A percentile compares a stretch with the other conserved stretches of the same genome.
Evolutionary conservation across 2,888 invertebrate species (phyloP).

Genomic region (Trissolcus brochymenae): DNA sequence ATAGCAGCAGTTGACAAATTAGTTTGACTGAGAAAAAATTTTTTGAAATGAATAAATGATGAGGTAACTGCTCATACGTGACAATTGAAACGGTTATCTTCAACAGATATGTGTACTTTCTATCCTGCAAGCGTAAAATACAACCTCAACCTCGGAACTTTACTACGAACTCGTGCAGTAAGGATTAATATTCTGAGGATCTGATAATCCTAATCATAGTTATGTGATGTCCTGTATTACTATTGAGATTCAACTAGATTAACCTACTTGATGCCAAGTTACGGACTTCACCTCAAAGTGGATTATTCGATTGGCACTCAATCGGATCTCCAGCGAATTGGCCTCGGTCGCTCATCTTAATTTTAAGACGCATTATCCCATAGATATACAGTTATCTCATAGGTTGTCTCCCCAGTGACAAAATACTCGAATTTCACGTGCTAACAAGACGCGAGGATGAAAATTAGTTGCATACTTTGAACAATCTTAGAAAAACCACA

Average conservation of each 20-base stretch:
- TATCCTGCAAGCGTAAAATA: background rate
- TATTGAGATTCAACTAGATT: constrained; percentile 52
- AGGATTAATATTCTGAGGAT: constrained; percentile 39
- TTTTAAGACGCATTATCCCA: constrained; percentile 35
- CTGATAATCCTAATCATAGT: constrained; percentile 49
- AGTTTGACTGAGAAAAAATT: too few relatives aligned
- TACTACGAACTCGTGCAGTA: constrained; percentile 5
- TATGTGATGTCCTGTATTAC: constrained; percentile 46
- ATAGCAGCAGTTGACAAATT: too few relatives aligned
- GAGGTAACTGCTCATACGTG: background rate
- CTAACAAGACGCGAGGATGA: too few relatives aligned
- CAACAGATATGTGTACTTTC: background rate
- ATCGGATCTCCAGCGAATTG: constrained; percentile 32
- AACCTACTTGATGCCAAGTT: constrained; percentile 50
- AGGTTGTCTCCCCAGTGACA: background rate
- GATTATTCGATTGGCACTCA: constrained; percentile 40
- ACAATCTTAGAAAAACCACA: too few relatives aligned
- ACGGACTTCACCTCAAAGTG: constrained; percentile 41
- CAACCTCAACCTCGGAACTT: constrained; percentile 11
- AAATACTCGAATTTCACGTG: background rate
- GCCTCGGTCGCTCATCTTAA: constrained; percentile 28
- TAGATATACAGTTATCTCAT: background rate
- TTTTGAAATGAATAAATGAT: too few relatives aligned
- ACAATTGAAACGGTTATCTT: background rate
- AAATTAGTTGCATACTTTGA: too few relatives aligned